Base-by-base conservation (phyloP, 1,140 invertebrate genomes). In the Drosophila seguyi region DNA sequence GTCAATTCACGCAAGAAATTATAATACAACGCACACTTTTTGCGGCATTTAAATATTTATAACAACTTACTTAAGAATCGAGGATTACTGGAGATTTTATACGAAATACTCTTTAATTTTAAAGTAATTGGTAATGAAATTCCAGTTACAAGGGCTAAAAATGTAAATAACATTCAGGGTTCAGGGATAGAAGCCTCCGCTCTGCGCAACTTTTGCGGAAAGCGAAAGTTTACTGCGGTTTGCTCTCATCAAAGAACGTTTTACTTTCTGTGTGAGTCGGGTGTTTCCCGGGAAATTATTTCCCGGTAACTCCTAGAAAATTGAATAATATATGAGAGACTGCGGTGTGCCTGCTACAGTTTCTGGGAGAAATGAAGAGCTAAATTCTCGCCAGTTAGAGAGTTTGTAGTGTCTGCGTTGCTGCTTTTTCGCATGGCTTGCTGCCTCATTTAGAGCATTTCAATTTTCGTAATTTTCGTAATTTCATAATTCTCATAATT, bases 401-500 rank as follows among this genome's bases (percentile, higher is more conserved):
- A 29, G 48, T 25, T 22, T 57, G 14, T 22, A 14, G 18, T 56
- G 42, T 25, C 18, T 56, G 31, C 44, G 27, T 44, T 41, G 41
- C 59, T 20, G 67, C 58, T 66, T 67, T 63, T 45, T 75, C 44
- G 44, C 67, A 45, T 73, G 36, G 41, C 59, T 57, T 47, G 48
- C 48, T 44, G 27, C n/a, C 11, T 6, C 48, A 38, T 60, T 29
- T 27, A 59, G 39, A 31, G 39, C 56, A 56, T 62, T 76, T 81
- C 57, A 44, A 81, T 76, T 81, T 67, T 25, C 48, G 55, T 18
- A 55, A 77, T 77, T 60, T 78, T n/a, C n/a, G n/a, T n/a, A n/a
- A n/a, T n/a, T n/a, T n/a, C 44, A 58, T 59, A 66, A 86, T 84
- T 72, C 69, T 79, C 84, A 87, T 87, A 88, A 87, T 84, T 88